phyloP scores from a whole-genome alignment of 2,888 invertebrate species.

The Orthosia incerta region DNA sequence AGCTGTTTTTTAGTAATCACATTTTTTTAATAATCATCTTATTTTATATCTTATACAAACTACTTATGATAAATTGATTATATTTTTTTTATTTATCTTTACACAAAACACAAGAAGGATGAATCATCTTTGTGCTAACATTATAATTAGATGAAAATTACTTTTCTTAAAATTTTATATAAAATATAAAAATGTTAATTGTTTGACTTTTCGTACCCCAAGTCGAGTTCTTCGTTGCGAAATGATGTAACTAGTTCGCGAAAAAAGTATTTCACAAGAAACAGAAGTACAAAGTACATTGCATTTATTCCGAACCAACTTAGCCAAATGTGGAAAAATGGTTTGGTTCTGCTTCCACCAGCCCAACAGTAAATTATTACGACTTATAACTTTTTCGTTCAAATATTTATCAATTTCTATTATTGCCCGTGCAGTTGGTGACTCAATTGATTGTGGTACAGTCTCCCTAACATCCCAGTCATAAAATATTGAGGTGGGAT shows the following conservation, averaged over 20 bases:
- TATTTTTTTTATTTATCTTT: background rate
- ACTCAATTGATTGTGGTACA: conserved; percentile 24
- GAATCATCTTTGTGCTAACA: too few species aligned
- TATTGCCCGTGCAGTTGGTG: conserved; percentile 24
- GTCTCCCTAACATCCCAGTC: conserved; percentile 18
- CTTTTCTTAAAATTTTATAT: conserved; percentile 15
- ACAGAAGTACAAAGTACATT: conserved; percentile 51
- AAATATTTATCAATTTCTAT: conserved; percentile 46
- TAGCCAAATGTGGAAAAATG: conserved; percentile 37
- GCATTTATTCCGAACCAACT: conserved; percentile 28
- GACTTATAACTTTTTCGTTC: conserved; percentile 18
- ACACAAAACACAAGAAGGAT: too few species aligned
- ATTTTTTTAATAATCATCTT: background rate
- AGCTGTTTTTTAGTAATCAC: background rate
- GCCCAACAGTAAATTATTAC: conserved; percentile 39
- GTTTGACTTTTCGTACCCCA: conserved; percentile 2
- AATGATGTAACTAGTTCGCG: conserved; percentile 41
- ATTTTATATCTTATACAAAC: background rate
- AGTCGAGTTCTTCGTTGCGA: conserved; percentile 39
- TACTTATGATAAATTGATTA: too few species aligned
- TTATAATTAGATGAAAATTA: too few species aligned
- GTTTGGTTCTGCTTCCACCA: conserved; percentile 49
- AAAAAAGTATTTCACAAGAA: conserved; percentile 44
- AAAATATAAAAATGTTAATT: conserved; percentile 22
- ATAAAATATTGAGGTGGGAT: conserved; percentile 24